Base-by-base conservation (phyloP, 1,140 invertebrate genomes). In the Coenobita brevimanus region DNA sequence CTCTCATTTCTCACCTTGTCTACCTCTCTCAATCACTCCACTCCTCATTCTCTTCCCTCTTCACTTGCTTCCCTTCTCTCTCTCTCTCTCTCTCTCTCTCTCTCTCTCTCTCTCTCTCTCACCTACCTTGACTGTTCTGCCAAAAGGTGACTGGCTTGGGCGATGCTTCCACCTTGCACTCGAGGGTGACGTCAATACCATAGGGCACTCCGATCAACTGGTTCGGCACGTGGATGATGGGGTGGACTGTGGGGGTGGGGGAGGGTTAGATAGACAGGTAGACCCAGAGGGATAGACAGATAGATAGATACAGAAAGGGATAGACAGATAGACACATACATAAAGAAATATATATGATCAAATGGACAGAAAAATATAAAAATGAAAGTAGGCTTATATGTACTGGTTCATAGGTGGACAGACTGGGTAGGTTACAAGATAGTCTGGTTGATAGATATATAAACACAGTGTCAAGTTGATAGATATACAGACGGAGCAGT, bases 81-180 rank as follows among this genome's bases (percentile, higher is more conserved):
- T 27, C 17, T 27, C 62, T n/a, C 69, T 27, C 24, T 41, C 13
- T 33, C 33, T 13, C 69, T 36, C 33, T 10, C 15, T 15, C 79
- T 30, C 54, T 30, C 30, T 36, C 30, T 33, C 2, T 50, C 92
- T 91, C n/a, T n/a, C n/a, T n/a, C n/a, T n/a, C n/a, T n/a, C n/a
- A 10, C 76, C 15, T 62, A 90, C 89, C 83, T 30, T 92, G 91
- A 36, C 92, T 91, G 41, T 91, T 91, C 38, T 91, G 91, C 93
- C 93, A 94, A 83, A 92, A 92, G 80, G 92, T 93, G 41, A 92
- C 91, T 50, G 92, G 92, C 62, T 92, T 92, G 38, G 93, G 93
- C 73, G 91, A 93, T 3, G 93, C 91, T 88, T 93, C 93, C 15
- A 93, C 91, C 62, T 92, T 92, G 78, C 93, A 93, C 82, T 93